A percentile compares a stretch with the other conserved stretches of the same genome.
Evolutionary conservation across 1,140 invertebrate genomes (phyloP).

Genomic region (Brachionus asplanchnoidis): DNA sequence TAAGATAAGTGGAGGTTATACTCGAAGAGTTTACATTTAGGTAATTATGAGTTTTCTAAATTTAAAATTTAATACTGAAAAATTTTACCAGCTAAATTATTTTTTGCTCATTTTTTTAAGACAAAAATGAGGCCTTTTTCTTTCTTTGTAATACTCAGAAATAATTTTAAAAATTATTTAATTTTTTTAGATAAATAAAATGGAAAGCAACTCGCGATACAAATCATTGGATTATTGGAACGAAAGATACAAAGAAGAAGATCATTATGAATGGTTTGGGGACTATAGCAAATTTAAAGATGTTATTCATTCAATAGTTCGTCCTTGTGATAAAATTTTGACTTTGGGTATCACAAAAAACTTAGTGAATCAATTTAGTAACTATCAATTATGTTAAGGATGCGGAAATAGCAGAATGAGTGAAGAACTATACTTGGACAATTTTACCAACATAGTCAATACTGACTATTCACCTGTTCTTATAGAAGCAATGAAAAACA

Average conservation of each 20-base stretch:
- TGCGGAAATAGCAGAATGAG: conserved; percentile 60
- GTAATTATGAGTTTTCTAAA: too few relatives aligned
- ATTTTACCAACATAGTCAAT: conserved; percentile 56
- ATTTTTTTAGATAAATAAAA: not conserved
- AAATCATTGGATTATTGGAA: conserved; percentile 32
- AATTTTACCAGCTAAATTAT: too few relatives aligned
- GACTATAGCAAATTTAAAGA: conserved; percentile 1
- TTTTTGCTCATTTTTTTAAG: not conserved
- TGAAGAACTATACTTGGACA: conserved; percentile 57
- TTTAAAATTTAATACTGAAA: too few relatives aligned
- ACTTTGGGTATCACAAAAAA: conserved; percentile 15
- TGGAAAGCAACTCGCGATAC: conserved; percentile 18
- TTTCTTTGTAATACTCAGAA: not conserved
- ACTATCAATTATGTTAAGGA: conserved; percentile 47
- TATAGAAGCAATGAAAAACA: conserved; percentile 55
- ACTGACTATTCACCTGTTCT: conserved; percentile 59
- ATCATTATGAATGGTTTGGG: conserved; percentile 41
- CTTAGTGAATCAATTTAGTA: not conserved
- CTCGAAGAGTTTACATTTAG: too few relatives aligned
- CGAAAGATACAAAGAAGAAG: conserved; percentile 32
- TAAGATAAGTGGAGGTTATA: too few relatives aligned
- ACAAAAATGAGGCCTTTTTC: not conserved
- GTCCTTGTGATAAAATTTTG: not conserved
- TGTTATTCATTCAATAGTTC: not conserved
- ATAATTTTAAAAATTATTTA: not conserved